phyloP scores from a whole-genome alignment of 2,113 vertebrate genomes.

The Paedocypris sp. region DNA sequence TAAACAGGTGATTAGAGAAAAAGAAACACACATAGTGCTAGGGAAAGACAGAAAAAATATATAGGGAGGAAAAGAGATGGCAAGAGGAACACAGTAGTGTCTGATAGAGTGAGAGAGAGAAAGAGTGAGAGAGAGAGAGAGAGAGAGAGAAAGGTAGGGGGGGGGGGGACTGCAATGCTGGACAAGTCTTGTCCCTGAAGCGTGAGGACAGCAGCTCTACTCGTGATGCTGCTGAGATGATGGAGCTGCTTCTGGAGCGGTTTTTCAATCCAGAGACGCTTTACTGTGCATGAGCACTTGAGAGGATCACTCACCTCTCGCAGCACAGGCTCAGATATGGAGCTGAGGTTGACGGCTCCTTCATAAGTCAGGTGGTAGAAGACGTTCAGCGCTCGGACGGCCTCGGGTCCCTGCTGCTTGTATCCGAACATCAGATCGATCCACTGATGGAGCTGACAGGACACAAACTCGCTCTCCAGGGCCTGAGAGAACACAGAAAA shows the following conservation, averaged over 20 bases:
- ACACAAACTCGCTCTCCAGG: constrained; percentile 96
- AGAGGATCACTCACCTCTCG: constrained; percentile 74
- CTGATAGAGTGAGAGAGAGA: not conserved
- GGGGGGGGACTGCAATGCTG: too few relatives aligned
- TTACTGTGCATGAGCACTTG: not conserved
- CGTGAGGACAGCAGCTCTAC: too few relatives aligned
- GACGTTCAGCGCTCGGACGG: constrained; percentile 82
- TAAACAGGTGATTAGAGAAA: too few relatives aligned
- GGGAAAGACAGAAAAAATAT: too few relatives aligned
- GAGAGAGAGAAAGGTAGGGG: not conserved
- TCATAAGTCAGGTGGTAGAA: constrained; percentile 98
- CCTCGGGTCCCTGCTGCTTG: constrained; percentile 95
- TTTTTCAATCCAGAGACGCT: too few relatives aligned
- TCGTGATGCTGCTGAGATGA: too few relatives aligned
- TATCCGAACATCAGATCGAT: constrained; percentile 98
- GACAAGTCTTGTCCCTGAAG: not conserved
- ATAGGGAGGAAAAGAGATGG: not conserved
- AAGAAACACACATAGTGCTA: too few relatives aligned
- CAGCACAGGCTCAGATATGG: constrained; percentile 79
- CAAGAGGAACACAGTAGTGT: constrained; percentile 9
- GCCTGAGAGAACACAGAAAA: constrained; percentile 60
- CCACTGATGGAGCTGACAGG: constrained; percentile 98
- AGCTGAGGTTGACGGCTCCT: constrained; percentile 85
- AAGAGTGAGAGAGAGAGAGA: constrained; percentile 5
- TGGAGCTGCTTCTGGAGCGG: too few relatives aligned